These are phyloP conservation scores for Oxygymnocypris stewartii DNA, from an alignment of 2,113 vertebrate genomes.

Conservation along the genomic window DNA sequence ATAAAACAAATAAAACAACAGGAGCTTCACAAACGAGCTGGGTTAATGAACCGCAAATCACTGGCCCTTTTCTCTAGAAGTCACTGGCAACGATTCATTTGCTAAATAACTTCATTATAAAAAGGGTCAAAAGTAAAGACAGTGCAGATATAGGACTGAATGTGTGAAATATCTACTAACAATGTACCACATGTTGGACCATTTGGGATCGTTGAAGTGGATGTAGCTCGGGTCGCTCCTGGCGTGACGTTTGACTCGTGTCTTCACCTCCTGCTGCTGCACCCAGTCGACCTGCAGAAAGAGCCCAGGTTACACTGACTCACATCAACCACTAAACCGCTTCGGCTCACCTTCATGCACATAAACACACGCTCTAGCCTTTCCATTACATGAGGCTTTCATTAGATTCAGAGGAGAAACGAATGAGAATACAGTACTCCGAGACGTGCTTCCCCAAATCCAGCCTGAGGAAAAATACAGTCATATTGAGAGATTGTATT, in stretches of 20 bases:
- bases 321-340: slow-evolving; percentile 35
- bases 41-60: not conserved
- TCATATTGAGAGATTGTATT: not conserved
- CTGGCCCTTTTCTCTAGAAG: not conserved
- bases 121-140: not conserved
- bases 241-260: slow-evolving; percentile 81
- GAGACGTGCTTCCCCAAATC: not conserved
- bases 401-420: slow-evolving; percentile 5
- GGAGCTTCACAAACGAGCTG: slow-evolving; percentile 8
- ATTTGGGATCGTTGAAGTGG: slow-evolving; percentile 88
- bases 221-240: slow-evolving; percentile 68
- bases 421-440: not conserved
- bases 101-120: not conserved
- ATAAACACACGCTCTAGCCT: not conserved
- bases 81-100: not conserved
- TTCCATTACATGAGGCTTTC: slow-evolving; percentile 1
- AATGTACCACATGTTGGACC: slow-evolving; percentile 96
- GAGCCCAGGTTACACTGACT: not conserved
- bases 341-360: slow-evolving; percentile 15
- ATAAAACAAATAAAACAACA: slow-evolving; percentile 34
- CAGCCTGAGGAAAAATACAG: not conserved
- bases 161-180: slow-evolving; percentile 73
- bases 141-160: not conserved
- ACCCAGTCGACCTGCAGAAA: slow-evolving; percentile 84
- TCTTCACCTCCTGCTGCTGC: slow-evolving; percentile 87